phyloP scores from a whole-genome alignment of 2,888 invertebrate genomes.

The Hipparchia semele region DNA sequence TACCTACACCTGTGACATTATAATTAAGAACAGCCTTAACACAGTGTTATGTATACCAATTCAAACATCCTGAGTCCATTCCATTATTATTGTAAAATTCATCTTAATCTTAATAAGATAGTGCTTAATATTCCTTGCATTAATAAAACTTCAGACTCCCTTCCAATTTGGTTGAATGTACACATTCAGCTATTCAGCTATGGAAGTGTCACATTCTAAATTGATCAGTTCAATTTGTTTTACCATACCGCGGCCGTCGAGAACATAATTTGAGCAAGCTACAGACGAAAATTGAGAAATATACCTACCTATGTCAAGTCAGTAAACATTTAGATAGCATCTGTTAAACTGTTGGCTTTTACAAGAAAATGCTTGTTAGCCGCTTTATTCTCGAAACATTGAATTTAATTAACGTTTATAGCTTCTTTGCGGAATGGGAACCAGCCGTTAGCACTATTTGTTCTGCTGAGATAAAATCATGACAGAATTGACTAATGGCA shows the following conservation, averaged over 20 bases:
- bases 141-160: background rate
- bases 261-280: background rate
- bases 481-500: background rate
- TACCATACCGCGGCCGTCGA: slow-evolving; percentile 16
- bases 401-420: slow-evolving; percentile 13
- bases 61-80: slow-evolving; percentile 4
- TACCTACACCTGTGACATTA: slow-evolving; percentile 53
- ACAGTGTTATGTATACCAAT: background rate
- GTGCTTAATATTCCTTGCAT: slow-evolving; percentile 5
- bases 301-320: slow-evolving; percentile 7
- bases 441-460: background rate
- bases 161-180: slow-evolving; percentile 3
- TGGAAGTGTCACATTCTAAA: slow-evolving; percentile 51
- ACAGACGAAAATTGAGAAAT: slow-evolving; percentile 21
- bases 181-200: slow-evolving; percentile 21
- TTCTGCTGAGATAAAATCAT: background rate
- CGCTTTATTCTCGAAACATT: slow-evolving; percentile 16
- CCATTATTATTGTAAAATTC: background rate
- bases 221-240: slow-evolving; percentile 41
- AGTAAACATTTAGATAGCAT: slow-evolving; percentile 25
- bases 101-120: background rate
- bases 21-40: slow-evolving; percentile 40
- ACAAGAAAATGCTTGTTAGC: slow-evolving; percentile 22
- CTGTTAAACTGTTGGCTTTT: slow-evolving; percentile 15
- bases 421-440: slow-evolving; percentile 4